Percentiles rank a stretch among this genome's conserved stretches.
Evolutionary conservation across 2,113 vertebrate genomes (phyloP).

Genomic region (Percina caprodes): DNA sequence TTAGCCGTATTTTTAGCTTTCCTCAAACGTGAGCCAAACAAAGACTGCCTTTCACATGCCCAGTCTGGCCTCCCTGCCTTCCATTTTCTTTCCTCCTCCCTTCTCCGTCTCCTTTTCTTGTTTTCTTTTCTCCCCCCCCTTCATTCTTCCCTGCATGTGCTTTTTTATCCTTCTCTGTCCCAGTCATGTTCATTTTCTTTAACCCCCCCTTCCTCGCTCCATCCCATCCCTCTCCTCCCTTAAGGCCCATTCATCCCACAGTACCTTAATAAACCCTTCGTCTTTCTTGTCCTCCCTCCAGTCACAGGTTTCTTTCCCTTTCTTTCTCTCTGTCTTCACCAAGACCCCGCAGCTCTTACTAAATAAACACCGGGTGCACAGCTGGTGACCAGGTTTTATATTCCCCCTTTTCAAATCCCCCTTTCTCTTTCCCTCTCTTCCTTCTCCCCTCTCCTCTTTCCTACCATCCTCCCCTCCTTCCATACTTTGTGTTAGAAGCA

Average conservation of each 20-base stretch:
- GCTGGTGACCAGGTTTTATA: constrained; percentile 73
- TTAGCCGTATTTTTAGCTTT: constrained; percentile 69
- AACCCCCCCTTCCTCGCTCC: constrained; percentile 7
- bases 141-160: background rate
- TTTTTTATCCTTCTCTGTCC: constrained; percentile 16
- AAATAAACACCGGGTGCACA: constrained; percentile 77
- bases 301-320: constrained; percentile 51
- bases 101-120: constrained; percentile 48
- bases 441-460: background rate
- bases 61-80: constrained; percentile 47
- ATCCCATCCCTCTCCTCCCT: constrained; percentile 36
- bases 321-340: constrained; percentile 44
- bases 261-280: constrained; percentile 49
- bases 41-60: constrained; percentile 75
- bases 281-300: constrained; percentile 36
- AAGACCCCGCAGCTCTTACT: constrained; percentile 54
- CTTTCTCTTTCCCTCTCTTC: background rate
- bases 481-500: background rate
- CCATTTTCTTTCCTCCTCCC: constrained; percentile 37
- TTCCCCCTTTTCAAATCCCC: constrained; percentile 54
- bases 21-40: constrained; percentile 59
- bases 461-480: background rate
- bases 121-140: constrained; percentile 56
- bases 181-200: constrained; percentile 49
- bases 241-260: constrained; percentile 61